A percentile compares a stretch with the other conserved stretches of the same genome.
phyloP scores from a whole-genome alignment of 2,888 invertebrate genomes.

The Neocrepidodera transversa region DNA sequence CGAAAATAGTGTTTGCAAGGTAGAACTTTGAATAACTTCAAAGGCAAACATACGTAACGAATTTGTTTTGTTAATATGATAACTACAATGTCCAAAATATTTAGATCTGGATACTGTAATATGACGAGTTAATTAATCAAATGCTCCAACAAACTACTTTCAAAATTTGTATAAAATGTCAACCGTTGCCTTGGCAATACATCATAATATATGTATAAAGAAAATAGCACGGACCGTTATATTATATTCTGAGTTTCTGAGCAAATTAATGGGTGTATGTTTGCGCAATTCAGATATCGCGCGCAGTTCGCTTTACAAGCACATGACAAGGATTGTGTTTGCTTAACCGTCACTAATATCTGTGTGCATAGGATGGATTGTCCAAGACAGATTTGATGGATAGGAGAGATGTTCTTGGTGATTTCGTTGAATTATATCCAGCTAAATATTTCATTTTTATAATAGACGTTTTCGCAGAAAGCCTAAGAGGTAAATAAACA shows the following conservation, averaged over 20 bases:
- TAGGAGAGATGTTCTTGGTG: conserved; percentile 1
- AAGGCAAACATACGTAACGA: too few relatives aligned
- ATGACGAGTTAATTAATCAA: too few relatives aligned
- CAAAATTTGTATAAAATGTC: neutral
- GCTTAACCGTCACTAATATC: conserved; percentile 32
- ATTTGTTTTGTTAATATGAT: too few relatives aligned
- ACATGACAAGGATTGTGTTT: conserved; percentile 36
- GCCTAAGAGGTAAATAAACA: too few relatives aligned
- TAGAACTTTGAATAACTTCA: too few relatives aligned
- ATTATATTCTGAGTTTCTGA: conserved; percentile 25
- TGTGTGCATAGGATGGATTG: conserved; percentile 32
- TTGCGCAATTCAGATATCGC: conserved; percentile 30
- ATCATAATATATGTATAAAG: conserved; percentile 12
- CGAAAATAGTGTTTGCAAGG: too few relatives aligned
- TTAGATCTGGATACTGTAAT: too few relatives aligned
- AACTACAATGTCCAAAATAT: too few relatives aligned
- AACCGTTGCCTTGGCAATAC: neutral
- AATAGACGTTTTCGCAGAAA: neutral
- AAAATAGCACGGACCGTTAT: conserved; percentile 15
- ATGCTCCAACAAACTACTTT: too few relatives aligned
- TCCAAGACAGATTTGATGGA: conserved; percentile 32
- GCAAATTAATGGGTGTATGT: conserved; percentile 33
- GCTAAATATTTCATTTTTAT: neutral
- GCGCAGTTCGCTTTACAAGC: conserved; percentile 10
- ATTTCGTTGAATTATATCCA: conserved; percentile 4